These are phyloP conservation scores for Tachysurus vachellii DNA, from an alignment of 2,113 vertebrate genomes.

Conservation along the genomic window DNA sequence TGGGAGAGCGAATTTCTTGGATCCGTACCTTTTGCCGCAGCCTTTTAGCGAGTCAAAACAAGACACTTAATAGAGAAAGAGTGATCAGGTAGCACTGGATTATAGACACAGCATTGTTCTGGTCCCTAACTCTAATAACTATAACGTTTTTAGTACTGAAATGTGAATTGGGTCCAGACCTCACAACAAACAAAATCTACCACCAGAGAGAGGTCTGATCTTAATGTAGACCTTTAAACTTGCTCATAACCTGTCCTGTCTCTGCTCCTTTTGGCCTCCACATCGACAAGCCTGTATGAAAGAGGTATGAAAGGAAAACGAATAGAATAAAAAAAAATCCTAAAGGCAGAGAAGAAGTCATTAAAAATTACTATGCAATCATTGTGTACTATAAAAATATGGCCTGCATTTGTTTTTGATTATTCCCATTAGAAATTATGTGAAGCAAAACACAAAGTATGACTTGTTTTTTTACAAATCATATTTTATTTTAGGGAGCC, in stretches of 20 bases:
- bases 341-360: constrained; percentile 56
- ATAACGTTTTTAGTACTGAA: constrained; percentile 13
- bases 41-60: constrained; percentile 7
- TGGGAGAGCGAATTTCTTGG: constrained; percentile 26
- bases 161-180: constrained; percentile 15
- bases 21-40: constrained; percentile 20
- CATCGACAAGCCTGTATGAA: constrained; percentile 40
- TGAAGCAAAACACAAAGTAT: constrained; percentile 53
- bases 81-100: constrained; percentile 25
- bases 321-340: constrained; percentile 43
- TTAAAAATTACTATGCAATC: constrained; percentile 63
- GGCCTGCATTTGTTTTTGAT: constrained; percentile 64
- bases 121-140: background rate
- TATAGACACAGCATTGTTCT: background rate
- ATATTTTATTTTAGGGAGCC: constrained; percentile 53
- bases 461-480: constrained; percentile 47
- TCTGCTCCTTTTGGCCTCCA: constrained; percentile 51
- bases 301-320: constrained; percentile 28
- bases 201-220: constrained; percentile 32
- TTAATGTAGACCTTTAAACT: constrained; percentile 33
- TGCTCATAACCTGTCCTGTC: constrained; percentile 50
- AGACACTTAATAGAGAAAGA: constrained; percentile 6
- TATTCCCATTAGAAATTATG: constrained; percentile 62
- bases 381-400: constrained; percentile 66
- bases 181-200: background rate